Conservation (phyloP, 2,113 vertebrate genomes). For the Epinephelus lanceolatus region DNA sequence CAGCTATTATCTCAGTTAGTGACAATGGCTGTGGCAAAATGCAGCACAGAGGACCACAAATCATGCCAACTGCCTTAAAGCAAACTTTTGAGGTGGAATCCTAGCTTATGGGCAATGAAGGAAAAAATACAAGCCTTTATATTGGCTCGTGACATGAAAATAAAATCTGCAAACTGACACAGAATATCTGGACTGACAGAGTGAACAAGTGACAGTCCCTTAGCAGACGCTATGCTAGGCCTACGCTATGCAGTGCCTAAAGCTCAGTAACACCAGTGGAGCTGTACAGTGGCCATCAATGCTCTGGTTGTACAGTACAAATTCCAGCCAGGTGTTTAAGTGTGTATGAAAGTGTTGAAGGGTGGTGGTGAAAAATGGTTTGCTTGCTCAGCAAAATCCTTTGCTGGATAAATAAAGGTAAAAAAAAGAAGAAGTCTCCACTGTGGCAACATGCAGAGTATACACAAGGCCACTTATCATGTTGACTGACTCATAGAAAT, state of each 20-base stretch:
- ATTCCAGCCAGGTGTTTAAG: constrained; percentile 28
- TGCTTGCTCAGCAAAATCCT: constrained; percentile 32
- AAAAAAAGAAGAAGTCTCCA: neutral
- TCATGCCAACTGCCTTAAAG: constrained; percentile 25
- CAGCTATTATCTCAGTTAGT: constrained; percentile 31
- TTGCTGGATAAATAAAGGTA: constrained; percentile 34
- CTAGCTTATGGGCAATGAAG: neutral
- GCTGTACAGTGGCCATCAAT: constrained; percentile 8
- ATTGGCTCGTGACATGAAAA: neutral
- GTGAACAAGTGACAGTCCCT: neutral
- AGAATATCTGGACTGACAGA: neutral
- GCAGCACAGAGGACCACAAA: constrained; percentile 21
- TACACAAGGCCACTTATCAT: constrained; percentile 14
- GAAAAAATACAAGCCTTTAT: neutral
- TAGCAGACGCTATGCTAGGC: constrained; percentile 1
- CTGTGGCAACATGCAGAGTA: constrained; percentile 11
- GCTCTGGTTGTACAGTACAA: neutral
- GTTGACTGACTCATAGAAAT: constrained; percentile 13
- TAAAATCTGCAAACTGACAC: neutral
- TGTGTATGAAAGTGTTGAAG: constrained; percentile 18
- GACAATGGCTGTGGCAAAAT: constrained; percentile 28
- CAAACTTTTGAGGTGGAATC: neutral
- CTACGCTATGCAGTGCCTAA: neutral
- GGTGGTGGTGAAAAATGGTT: constrained; percentile 28
- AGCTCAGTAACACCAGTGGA: constrained; percentile 12